Percentiles rank a stretch among this genome's conserved stretches.
These are phyloP conservation scores for Mythimna loreyi DNA, from an alignment of 2,888 invertebrate genomes.

Conservation along the genomic window DNA sequence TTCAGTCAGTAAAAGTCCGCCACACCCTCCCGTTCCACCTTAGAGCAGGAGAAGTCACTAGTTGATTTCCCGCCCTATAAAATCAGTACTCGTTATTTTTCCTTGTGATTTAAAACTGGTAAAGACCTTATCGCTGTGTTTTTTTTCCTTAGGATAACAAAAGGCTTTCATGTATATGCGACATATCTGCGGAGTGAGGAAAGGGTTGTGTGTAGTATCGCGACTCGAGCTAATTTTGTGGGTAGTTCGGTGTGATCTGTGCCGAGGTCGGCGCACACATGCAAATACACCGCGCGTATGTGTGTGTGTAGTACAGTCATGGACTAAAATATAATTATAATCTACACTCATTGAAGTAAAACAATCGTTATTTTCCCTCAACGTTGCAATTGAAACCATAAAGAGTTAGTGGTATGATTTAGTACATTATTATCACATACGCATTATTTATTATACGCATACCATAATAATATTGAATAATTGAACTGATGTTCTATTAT, in stretches of 20 bases:
- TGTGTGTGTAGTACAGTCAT: not conserved
- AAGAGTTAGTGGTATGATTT: no score
- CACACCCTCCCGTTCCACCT: no score
- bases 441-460: no score
- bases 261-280: conserved; percentile 48
- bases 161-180: not conserved
- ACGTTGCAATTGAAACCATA: not conserved
- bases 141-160: not conserved
- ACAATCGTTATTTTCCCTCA: no score
- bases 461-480: no score
- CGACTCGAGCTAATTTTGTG: conserved; percentile 55
- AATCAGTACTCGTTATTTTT: not conserved
- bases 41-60: no score
- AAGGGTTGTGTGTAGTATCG: conserved; percentile 31
- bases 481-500: no score
- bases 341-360: not conserved
- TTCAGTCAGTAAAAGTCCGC: no score
- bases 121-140: not conserved
- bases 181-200: not conserved
- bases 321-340: not conserved
- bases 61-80: no score
- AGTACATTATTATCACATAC: no score
- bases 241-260: conserved; percentile 52
- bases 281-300: conserved; percentile 53
- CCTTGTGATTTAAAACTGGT: no score